Evolutionary conservation across 1,140 invertebrate genomes (phyloP), one percentile per base, ranked within the genome.

Genomic region (Holcopasites calliopsidis): DNA sequence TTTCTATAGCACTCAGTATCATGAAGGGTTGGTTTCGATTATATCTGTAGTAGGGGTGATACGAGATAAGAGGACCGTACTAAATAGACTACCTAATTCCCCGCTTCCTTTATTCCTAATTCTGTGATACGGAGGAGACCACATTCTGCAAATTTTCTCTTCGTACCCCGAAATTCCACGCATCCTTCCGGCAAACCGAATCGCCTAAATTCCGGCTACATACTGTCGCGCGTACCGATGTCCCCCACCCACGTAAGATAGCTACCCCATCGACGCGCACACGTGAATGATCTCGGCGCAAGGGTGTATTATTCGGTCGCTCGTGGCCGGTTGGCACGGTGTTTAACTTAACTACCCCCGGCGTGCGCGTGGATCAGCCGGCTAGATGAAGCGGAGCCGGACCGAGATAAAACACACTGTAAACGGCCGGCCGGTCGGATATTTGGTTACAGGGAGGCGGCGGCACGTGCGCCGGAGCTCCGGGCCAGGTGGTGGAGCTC

Each of bases 361-460:
- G 47, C 23, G 26, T 38, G 52, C 42, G 61, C 54, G 62, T 61
- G 73, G 73, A 69, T 75, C 73, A 75, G 73, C 73, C 73, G 73
- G 82, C 77, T 80, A 83, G 82, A 83, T 83, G 64, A 70, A 75
- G 61, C 52, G 76, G 71, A 79, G 68, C 42, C 74, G 64, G 44
- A 60, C 60, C 73, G 73, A 85, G 76, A 84, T 86, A 87, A 85
- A 85, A 83, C 84, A 86, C 77, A 84, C 72, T 65, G 82, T 85
- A 89, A 86, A 87, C 83, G 85, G 76, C 70, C 79, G 85, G 72
- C 81, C 79, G 60, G 73, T 84, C 72, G 87, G 87, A 86, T 89
- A 87, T 90, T 88, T 91, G 88, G 83, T 91, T 91, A 88, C 90
- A 91, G 90, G 90, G 85, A 91, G 90, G 85, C 89, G 90, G 80